Conservation (phyloP, 1,140 invertebrate species). For the Mycetomoellerius zeteki region DNA sequence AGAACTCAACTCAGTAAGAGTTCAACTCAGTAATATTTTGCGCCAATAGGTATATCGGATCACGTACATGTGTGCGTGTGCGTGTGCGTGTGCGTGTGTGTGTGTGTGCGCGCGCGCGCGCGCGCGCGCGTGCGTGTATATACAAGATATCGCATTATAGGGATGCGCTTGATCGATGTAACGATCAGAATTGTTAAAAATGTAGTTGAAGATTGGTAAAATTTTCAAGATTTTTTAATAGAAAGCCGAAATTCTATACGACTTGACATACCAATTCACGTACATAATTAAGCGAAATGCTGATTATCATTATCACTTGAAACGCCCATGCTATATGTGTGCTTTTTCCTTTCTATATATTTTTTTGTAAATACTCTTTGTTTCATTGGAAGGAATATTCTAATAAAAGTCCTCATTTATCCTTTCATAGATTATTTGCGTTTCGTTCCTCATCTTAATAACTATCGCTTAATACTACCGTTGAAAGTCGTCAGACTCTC, state of each 20-base stretch:
- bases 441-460: slow-evolving; percentile 56
- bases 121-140: too few relatives aligned
- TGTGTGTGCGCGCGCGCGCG: too few relatives aligned
- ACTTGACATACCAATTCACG: neutral
- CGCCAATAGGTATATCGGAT: slow-evolving; percentile 20
- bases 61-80: neutral
- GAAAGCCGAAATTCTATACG: slow-evolving; percentile 24
- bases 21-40: slow-evolving; percentile 26
- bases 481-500: slow-evolving; percentile 37
- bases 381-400: slow-evolving; percentile 46
- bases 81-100: too few relatives aligned
- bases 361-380: neutral
- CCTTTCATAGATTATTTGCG: slow-evolving; percentile 46
- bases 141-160: neutral
- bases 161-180: neutral
- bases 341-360: neutral
- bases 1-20: slow-evolving; percentile 36
- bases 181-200: slow-evolving; percentile 4
- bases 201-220: neutral
- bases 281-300: slow-evolving; percentile 7
- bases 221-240: slow-evolving; percentile 10
- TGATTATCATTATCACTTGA: slow-evolving; percentile 4
- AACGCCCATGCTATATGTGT: neutral
- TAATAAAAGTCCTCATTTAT: slow-evolving; percentile 51
- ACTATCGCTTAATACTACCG: slow-evolving; percentile 63